Base-by-base conservation (phyloP, 2,113 vertebrate species). In the Apistogramma diplotaenia region DNA sequence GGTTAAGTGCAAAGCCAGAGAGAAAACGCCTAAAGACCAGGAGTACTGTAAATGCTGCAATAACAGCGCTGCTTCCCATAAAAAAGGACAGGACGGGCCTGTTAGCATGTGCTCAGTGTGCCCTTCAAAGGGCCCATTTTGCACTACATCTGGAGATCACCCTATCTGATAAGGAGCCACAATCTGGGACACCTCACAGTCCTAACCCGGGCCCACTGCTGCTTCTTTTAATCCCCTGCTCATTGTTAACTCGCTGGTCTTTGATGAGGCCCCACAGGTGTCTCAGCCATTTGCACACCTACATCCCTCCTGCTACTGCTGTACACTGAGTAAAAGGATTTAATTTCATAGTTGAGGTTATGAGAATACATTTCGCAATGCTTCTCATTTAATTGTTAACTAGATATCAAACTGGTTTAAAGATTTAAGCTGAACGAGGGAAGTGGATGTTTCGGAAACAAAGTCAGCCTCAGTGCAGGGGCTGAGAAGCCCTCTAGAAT, bases 81-180 rank as follows among this genome's bases (percentile, higher is more conserved):
- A 93, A 92, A 89, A 93, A 35, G 33, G 89, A 85, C 90, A 90
- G 57, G 78, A 83, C 61, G 57, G 72, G 82, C 53, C 71, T 91
- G 92, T 90, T 89, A 88, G 91, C 81, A 78, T 43, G 80, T 75
- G 90, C 91, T 87, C 85, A 59, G 57, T 77, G 77, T 71, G 81
- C 87, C 89, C 94, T 95, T 95, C 95, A 96, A 96, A 96, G 94
- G 90, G 84, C 40, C 79, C 79, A 78, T 91, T 89, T 93, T 95
- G 94, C 90, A 35, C 89, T 81, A 88, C 88, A 95, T 93, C 92
- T 90, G 87, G 73, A 94, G 91, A 90, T 93, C 76, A 61, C 74
- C 88, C 88, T 89, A 95, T 95, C 90, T 93, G 89, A 93, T 91
- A 90, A 87, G 81, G 85, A 93, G 81, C 85, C 60, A 65, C 67